Evolutionary conservation across 2,797 vertebrate species (phyloP).

Genomic region (Sebastes miniatus): DNA sequence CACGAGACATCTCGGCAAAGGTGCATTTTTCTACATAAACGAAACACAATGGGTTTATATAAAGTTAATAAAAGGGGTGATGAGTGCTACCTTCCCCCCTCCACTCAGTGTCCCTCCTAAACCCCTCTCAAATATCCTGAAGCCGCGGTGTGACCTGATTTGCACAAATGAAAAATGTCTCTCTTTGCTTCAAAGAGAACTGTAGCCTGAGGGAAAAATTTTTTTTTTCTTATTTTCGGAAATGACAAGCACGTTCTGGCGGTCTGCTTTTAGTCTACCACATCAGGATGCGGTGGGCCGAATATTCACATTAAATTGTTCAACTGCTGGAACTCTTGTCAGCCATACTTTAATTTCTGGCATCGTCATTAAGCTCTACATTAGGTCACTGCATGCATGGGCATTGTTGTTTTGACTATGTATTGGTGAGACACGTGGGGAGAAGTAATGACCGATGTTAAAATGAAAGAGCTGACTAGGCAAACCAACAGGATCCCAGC

Average conservation of each 20-base stretch:
- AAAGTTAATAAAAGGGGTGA: not conserved
- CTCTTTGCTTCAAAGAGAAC: conserved; percentile 33
- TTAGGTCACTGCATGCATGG: not conserved
- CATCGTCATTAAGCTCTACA: not conserved
- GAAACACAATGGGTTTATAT: not conserved
- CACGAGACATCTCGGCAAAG: not conserved
- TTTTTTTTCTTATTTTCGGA: not conserved
- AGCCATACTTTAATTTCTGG: not conserved
- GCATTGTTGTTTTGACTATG: not conserved
- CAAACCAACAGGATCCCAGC: not conserved
- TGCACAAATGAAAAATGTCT: conserved; percentile 33
- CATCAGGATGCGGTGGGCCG: not conserved
- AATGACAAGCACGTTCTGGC: conserved; percentile 26
- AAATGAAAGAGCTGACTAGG: not conserved
- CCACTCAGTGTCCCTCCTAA: not conserved
- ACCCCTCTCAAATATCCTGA: conserved; percentile 8
- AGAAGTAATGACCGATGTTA: not conserved
- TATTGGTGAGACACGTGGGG: not conserved
- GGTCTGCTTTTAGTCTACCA: conserved; percentile 11
- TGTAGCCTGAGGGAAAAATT: not conserved
- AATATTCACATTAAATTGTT: not conserved
- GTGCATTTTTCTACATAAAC: not conserved
- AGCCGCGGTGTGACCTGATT: conserved; percentile 47
- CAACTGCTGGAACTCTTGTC: not conserved
- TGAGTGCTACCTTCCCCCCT: not conserved